Percentiles rank a stretch among this genome's conserved stretches.
Conservation (phyloP, 2,888 invertebrate species). For the Stenchaetothrips biformis region DNA sequence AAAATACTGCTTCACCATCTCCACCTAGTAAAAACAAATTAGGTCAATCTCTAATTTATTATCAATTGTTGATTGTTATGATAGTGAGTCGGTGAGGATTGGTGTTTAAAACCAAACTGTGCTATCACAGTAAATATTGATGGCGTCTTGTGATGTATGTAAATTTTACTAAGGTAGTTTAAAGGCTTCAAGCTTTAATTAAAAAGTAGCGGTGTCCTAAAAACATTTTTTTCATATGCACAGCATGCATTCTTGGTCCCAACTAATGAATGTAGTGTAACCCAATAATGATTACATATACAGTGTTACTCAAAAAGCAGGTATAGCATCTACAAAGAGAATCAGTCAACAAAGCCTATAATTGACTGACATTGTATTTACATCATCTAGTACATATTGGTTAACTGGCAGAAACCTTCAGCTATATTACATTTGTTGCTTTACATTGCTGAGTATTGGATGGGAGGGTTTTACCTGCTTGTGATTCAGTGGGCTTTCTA, state of each 20-base stretch:
- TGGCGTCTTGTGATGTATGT: not conserved
- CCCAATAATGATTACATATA: not conserved
- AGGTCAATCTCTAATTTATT: too few relatives aligned
- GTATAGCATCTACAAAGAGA: conserved; percentile 2
- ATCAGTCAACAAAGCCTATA: not conserved
- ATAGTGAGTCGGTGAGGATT: too few relatives aligned
- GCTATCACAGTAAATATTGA: not conserved
- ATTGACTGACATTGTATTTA: not conserved
- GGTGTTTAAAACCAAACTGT: too few relatives aligned
- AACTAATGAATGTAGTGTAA: not conserved
- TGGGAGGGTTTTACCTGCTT: conserved; percentile 51
- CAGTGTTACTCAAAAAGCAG: not conserved
- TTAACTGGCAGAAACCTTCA: too few relatives aligned
- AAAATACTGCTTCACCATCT: too few relatives aligned
- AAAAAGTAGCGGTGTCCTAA: not conserved
- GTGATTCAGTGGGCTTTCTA: conserved; percentile 51
- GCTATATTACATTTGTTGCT: not conserved
- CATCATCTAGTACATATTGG: not conserved
- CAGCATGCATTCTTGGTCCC: not conserved
- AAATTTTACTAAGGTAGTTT: not conserved
- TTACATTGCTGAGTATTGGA: not conserved
- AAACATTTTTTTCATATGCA: not conserved
- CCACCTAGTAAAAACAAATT: too few relatives aligned
- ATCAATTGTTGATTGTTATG: too few relatives aligned
- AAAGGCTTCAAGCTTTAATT: conserved; percentile 25